A percentile compares a stretch with the other conserved stretches of the same genome.
Conservation (phyloP, 2,797 vertebrate genomes). For the Fistularia tabacaria region DNA sequence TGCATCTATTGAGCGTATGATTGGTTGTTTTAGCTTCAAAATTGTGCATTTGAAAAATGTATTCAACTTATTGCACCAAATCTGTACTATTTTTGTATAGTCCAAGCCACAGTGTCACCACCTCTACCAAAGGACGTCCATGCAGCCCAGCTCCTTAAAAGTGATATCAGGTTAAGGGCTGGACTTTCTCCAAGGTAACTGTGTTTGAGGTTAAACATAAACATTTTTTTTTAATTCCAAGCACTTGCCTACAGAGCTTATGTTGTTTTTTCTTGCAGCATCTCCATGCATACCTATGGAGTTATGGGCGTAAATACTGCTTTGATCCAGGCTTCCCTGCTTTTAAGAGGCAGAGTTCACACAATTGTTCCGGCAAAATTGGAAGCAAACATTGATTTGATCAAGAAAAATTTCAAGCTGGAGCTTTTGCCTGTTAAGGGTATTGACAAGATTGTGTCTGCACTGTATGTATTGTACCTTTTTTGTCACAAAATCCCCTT, state of each 20-base stretch:
- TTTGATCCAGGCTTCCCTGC: conserved; percentile 73
- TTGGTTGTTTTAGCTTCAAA: background rate
- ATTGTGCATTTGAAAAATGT: background rate
- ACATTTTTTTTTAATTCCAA: background rate
- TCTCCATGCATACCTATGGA: conserved; percentile 75
- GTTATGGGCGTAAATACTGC: conserved; percentile 79
- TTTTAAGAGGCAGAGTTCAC: conserved; percentile 65
- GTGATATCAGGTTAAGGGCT: conserved; percentile 72
- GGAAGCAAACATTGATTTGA: conserved; percentile 66
- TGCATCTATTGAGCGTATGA: conserved; percentile 63
- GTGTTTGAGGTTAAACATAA: background rate
- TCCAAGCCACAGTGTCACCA: conserved; percentile 69
- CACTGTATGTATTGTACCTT: conserved; percentile 65
- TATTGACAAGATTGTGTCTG: conserved; percentile 64
- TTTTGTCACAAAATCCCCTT: background rate
- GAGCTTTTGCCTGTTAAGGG: conserved; percentile 67
- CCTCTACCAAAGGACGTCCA: conserved; percentile 63
- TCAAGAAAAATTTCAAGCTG: conserved; percentile 75
- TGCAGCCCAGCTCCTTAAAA: conserved; percentile 67
- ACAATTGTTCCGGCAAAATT: conserved; percentile 68
- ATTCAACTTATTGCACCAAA: background rate
- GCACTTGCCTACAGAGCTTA: background rate
- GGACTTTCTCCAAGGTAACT: conserved; percentile 72
- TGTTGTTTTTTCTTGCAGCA: conserved; percentile 59
- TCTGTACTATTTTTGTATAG: conserved; percentile 45